Evolutionary conservation across 2,797 vertebrate genomes (phyloP).

Genomic region (Poliocrania exsul): DNA sequence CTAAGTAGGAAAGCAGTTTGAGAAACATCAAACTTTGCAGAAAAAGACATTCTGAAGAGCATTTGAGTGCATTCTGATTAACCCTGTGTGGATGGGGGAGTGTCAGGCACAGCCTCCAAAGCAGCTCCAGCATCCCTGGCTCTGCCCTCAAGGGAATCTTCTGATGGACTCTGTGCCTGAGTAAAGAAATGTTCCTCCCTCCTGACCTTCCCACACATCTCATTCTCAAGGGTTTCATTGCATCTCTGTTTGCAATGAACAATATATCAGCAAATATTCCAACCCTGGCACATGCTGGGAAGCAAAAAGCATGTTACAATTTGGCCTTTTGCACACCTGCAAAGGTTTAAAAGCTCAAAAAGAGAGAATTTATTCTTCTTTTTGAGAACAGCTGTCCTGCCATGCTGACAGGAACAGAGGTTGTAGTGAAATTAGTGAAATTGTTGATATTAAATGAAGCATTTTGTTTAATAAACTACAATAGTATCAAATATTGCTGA

Average conservation of each 20-base stretch:
- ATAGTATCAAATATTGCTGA: background rate
- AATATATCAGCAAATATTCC: background rate
- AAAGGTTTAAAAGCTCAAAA: background rate
- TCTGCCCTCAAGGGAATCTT: background rate
- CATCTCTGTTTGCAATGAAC: background rate
- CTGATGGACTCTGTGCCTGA: background rate
- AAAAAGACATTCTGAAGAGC: rapidly evolving
- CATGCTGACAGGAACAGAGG: background rate
- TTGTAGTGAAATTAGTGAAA: background rate
- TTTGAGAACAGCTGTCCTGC: background rate
- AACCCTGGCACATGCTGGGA: background rate
- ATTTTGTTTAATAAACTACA: background rate
- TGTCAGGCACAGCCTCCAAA: background rate
- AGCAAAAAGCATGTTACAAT: background rate
- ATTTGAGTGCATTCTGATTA: background rate
- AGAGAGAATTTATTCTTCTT: background rate
- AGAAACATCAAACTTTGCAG: background rate
- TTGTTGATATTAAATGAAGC: background rate
- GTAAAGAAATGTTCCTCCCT: background rate
- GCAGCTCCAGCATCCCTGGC: background rate
- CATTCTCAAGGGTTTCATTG: background rate
- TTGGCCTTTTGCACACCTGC: background rate
- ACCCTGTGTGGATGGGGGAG: background rate
- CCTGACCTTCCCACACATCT: background rate
- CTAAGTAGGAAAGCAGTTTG: background rate